These are phyloP conservation scores for Pangasius djambal DNA, from an alignment of 2,797 vertebrate species.

Conservation along the genomic window DNA sequence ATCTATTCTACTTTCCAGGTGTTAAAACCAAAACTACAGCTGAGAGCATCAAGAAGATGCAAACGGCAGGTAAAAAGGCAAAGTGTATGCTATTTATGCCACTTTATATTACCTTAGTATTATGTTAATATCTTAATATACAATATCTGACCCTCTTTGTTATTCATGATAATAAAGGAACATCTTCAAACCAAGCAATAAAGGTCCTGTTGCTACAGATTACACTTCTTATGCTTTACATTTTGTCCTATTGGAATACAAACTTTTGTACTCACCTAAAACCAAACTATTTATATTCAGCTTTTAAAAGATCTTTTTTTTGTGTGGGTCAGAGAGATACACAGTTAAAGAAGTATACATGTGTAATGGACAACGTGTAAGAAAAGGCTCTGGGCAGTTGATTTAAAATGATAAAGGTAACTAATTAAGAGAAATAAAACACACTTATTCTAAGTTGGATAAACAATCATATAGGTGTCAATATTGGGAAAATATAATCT, in stretches of 20 bases:
- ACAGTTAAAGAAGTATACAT: not conserved
- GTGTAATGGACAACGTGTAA: not conserved
- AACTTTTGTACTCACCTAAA: not conserved
- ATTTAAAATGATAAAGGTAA: not conserved
- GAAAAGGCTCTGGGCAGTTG: not conserved
- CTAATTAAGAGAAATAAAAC: not conserved
- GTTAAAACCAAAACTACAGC: not conserved
- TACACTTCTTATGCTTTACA: not conserved
- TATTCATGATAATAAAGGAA: not conserved
- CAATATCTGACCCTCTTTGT: not conserved
- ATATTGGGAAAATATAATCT: too few species aligned
- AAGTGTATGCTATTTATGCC: not conserved
- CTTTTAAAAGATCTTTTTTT: too few species aligned
- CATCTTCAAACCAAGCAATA: not conserved
- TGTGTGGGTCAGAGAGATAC: too few species aligned
- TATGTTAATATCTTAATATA: not conserved
- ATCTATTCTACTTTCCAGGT: not conserved
- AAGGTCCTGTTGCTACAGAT: not conserved
- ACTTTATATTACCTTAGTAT: not conserved
- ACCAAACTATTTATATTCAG: not conserved
- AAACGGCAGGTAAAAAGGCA: not conserved
- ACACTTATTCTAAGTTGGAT: not conserved
- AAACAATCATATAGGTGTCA: not conserved
- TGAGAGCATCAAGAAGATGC: not conserved
- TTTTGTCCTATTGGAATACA: not conserved